Evolutionary conservation across 1,140 invertebrate species (phyloP).

Genomic region (Mylabris phalerata): DNA sequence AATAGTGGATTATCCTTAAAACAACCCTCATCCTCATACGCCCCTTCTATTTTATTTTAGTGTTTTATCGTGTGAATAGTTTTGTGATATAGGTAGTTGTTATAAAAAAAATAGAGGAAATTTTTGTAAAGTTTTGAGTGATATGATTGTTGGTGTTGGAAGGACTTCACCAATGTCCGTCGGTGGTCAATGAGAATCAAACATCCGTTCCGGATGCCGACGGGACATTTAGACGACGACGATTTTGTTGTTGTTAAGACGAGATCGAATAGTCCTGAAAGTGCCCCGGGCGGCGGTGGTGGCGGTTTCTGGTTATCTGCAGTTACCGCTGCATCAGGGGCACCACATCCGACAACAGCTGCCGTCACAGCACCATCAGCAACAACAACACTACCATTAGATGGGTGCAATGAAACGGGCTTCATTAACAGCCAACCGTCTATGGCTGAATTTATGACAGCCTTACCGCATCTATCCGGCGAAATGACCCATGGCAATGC

Average conservation of each 20-base stretch:
- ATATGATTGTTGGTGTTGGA: conserved; percentile 1
- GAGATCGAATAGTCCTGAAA: conserved; percentile 40
- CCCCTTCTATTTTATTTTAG: no score
- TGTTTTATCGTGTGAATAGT: no score
- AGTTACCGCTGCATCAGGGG: conserved; percentile 29
- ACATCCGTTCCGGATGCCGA: conserved; percentile 39
- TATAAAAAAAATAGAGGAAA: not conserved
- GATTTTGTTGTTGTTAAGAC: conserved; percentile 43
- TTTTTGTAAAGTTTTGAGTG: not conserved
- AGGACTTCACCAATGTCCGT: conserved; percentile 3
- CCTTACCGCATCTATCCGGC: conserved; percentile 63
- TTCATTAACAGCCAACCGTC: conserved; percentile 89
- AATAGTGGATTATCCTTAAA: not conserved
- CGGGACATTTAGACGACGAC: conserved; percentile 41
- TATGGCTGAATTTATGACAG: conserved; percentile 88
- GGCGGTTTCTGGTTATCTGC: conserved; percentile 42
- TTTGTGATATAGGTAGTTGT: not conserved
- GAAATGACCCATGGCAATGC: conserved; percentile 43
- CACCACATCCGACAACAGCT: conserved; percentile 15
- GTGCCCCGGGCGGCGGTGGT: conserved; percentile 31
- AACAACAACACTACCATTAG: conserved; percentile 24
- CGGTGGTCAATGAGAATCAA: conserved; percentile 36
- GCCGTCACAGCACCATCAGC: conserved; percentile 10
- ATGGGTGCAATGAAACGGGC: conserved; percentile 62
- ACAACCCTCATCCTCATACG: no score